phyloP scores from a whole-genome alignment of 2,888 invertebrate species.

The Prenolepis imparis region DNA sequence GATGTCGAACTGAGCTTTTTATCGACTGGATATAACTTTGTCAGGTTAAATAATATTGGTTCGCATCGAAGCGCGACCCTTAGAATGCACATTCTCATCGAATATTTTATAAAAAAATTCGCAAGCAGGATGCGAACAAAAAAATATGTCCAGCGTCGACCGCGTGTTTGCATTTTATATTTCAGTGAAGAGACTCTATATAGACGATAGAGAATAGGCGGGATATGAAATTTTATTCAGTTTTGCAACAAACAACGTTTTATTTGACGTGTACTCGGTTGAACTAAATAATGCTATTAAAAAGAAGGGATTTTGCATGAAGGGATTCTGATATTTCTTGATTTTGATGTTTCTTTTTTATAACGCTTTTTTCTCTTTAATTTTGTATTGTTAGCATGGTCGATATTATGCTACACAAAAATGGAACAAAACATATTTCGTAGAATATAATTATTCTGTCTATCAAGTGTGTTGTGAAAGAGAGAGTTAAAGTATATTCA shows the following conservation, averaged over 20 bases:
- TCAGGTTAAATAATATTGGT: slow-evolving; percentile 53
- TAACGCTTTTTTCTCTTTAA: slow-evolving; percentile 6
- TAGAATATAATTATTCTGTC: background rate
- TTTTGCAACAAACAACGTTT: slow-evolving; percentile 12
- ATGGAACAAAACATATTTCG: background rate
- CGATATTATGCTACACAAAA: background rate
- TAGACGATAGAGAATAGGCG: slow-evolving; percentile 25
- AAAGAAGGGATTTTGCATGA: slow-evolving; percentile 11
- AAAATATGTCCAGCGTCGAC: slow-evolving; percentile 35
- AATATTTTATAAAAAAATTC: slow-evolving; percentile 42
- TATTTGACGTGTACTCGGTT: slow-evolving; percentile 37
- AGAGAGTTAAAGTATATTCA: slow-evolving; percentile 10
- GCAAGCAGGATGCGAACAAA: slow-evolving; percentile 44
- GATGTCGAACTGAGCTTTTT: slow-evolving; percentile 55
- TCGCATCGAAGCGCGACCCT: slow-evolving; percentile 38
- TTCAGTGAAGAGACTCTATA: slow-evolving; percentile 30
- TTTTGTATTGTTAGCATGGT: background rate
- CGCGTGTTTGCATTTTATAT: slow-evolving; percentile 42
- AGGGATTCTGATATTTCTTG: background rate
- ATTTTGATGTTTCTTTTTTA: background rate
- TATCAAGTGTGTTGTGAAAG: background rate
- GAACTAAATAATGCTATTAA: slow-evolving; percentile 33
- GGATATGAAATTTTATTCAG: slow-evolving; percentile 46
- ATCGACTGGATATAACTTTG: slow-evolving; percentile 49
- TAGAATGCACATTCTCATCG: slow-evolving; percentile 47